Evolutionary conservation across 2,888 invertebrate species (phyloP), one percentile per base, ranked within the genome.

Genomic region (Rhabditophanes sp.): DNA sequence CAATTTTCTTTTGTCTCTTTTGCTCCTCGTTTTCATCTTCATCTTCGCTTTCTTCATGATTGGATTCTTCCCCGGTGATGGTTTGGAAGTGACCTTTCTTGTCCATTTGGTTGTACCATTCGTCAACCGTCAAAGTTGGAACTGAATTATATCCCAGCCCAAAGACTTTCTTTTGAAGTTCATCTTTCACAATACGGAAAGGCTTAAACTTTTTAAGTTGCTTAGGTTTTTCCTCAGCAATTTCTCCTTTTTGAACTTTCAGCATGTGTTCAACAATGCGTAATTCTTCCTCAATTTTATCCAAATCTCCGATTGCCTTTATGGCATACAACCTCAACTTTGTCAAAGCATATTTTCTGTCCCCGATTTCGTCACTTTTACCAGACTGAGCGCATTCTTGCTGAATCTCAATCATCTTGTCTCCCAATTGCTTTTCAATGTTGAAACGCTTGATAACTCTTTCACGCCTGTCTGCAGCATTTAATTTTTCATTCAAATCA

Each of bases 91-190:
- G 29, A 2, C 82, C 82, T 25, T 80, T 79, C 35, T 72, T 69
- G 1, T 80, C 78, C 41, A 82, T 74, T 64, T 85, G 76, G 37
- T 87, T 80, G 66, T 85, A 90, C 71, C 88, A 88, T 69, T 96
- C 90, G 59, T 85, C 79, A 0, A 96, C 81, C 0, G 87, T 84
- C 74, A 85, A 74, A 1, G 82, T 76, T 2, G 93, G 88, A 34
- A 88, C 66, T 50, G 83, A 78, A 1, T 93, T 93, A 72, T 96
- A 96, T 0, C 93, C 93, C 22, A 78, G 73, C 1, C 93, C 96
- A 69, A 75, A 87, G 8, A 93, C 81, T 28, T 81, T 76, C 68
- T 88, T 90, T 69, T 93, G 88, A 4, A 79, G 55, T 18, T 76
- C 77, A 69, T 85, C 80, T 49, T 78, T 77, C 0, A 90, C 82